A percentile compares a stretch with the other conserved stretches of the same genome.
These are phyloP conservation scores for Drosophila histrio DNA, from an alignment of 2,888 invertebrate genomes.

Conservation along the genomic window DNA sequence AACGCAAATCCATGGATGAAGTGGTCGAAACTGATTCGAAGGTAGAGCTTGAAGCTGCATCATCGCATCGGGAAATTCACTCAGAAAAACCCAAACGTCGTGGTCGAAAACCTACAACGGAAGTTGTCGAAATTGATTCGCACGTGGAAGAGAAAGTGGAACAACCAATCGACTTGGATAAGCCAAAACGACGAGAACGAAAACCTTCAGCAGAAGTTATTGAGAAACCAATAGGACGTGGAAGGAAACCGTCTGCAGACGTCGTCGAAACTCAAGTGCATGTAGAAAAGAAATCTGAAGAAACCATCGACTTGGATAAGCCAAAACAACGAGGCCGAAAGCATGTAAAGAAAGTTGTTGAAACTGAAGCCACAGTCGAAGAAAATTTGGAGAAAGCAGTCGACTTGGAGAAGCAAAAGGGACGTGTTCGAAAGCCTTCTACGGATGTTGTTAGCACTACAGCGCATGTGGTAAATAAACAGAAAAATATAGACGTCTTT, in stretches of 20 bases:
- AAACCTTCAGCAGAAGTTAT: constrained; percentile 2
- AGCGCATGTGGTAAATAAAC: no score
- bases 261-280: not conserved
- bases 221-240: not conserved
- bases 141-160: not conserved
- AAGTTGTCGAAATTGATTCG: not conserved
- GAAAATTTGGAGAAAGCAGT: not conserved
- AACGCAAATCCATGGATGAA: not conserved
- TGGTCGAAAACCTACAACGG: not conserved
- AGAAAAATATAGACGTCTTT: no score
- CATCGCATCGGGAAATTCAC: not conserved
- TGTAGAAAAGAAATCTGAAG: not conserved
- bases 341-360: not conserved
- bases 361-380: no score
- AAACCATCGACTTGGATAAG: not conserved
- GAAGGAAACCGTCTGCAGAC: not conserved
- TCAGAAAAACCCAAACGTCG: constrained; percentile 4
- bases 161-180: not conserved
- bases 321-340: constrained; percentile 1
- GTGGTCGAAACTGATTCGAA: not conserved
- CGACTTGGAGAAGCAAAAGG: not conserved
- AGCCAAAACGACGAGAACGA: constrained; percentile 1
- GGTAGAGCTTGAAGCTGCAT: not conserved
- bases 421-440: constrained; percentile 9
- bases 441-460: no score